Evolutionary conservation across 64 coral and sea anemone species (phyloP), one percentile per base, ranked within the genome.

Genomic region (Hydrozoanthus tunicans): DNA sequence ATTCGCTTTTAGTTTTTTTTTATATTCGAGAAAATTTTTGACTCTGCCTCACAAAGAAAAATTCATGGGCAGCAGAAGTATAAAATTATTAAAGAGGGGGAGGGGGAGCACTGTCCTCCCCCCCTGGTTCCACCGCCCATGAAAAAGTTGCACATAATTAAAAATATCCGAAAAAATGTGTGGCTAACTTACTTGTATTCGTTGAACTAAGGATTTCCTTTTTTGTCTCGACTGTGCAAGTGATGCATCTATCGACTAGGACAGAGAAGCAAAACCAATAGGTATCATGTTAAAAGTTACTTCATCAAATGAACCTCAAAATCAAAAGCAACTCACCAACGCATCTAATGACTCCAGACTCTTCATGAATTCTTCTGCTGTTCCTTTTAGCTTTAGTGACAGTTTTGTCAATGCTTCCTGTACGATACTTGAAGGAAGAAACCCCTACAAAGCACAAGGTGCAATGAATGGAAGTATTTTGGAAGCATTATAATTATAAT

Each of bases 291-390:
- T 51, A 5, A 27, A 81, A 59, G 7, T 58, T 59, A 4, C 58
- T 14, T 58, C 20, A 62, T 51, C 3, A 52, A 81, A 56, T 9
- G 14, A 6, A 63, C 43, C 32, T 17, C 51, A 8, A 15, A 70
- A 3, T 8, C 25, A 55, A 53, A 15, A 58, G n/a, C 25, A 72
- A 88, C 84, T 43, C 15, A 88, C 84, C 84, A 75, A 58, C 9
- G 67, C 84, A 88, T 88, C 84, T 88, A 88, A 61, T 88, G 84
- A 88, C 57, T 88, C 84, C 68, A 88, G 69, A 58, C 11, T 74
- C 70, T 88, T 88, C 68, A 73, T 73, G 14, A 88, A 88, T 24
- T 75, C 68, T 14, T 88, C 84, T 43, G 68, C 69, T 32, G 56
- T 88, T 27, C 84, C 56, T 57, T 32, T 56, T 56, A 88, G 55